Evolutionary conservation across 2,888 invertebrate genomes (phyloP).

Genomic region (Diaphora mendica): DNA sequence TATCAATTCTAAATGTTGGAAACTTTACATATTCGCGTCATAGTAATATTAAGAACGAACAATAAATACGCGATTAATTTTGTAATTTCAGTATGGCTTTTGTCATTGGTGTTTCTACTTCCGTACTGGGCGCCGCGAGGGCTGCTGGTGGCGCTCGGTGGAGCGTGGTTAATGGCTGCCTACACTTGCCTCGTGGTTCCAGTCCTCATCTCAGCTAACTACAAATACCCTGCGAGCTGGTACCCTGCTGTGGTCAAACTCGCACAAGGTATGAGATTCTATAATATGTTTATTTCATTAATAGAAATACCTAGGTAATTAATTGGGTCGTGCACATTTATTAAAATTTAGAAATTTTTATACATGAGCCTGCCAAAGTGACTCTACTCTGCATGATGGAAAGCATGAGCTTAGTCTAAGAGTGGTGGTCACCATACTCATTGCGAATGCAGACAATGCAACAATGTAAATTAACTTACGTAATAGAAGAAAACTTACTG

Average conservation of each 20-base stretch:
- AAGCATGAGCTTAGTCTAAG: no score
- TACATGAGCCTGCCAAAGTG: no score
- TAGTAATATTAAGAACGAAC: background rate
- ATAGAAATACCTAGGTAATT: background rate
- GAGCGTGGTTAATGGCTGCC: slow-evolving; percentile 87
- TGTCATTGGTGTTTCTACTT: slow-evolving; percentile 88
- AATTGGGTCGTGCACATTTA: no score
- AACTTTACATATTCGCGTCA: background rate
- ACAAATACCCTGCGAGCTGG: slow-evolving; percentile 89
- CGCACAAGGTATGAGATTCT: slow-evolving; percentile 82
- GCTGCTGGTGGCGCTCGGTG: slow-evolving; percentile 87
- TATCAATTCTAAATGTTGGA: background rate
- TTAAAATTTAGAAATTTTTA: no score
- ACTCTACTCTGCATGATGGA: no score
- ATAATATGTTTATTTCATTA: background rate
- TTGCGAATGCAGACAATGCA: no score
- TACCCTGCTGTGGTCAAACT: slow-evolving; percentile 85
- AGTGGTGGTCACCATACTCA: no score
- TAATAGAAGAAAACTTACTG: background rate
- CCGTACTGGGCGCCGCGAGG: slow-evolving; percentile 88
- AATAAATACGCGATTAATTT: background rate
- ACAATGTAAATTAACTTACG: no score
- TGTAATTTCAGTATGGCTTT: slow-evolving; percentile 87
- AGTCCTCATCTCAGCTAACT: slow-evolving; percentile 89
- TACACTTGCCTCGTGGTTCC: slow-evolving; percentile 90